Evolutionary conservation across 2,888 invertebrate species (phyloP).

Genomic region (Ormia ochracea): DNA sequence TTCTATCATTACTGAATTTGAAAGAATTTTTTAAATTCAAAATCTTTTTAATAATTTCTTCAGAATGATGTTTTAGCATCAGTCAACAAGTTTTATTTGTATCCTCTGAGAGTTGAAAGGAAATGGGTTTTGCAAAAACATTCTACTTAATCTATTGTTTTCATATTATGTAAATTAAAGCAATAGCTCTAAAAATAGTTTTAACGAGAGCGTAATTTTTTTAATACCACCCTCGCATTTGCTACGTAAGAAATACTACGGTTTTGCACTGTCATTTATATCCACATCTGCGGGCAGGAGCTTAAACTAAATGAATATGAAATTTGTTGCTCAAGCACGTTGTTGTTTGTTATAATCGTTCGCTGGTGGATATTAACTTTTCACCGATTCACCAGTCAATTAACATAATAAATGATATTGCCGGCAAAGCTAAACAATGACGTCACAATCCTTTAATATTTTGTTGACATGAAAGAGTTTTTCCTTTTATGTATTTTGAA

Average conservation of each 20-base stretch:
- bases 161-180: too few species aligned
- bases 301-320: neutral
- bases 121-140: too few species aligned
- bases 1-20: too few species aligned
- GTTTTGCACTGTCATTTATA: neutral
- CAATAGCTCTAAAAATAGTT: too few species aligned
- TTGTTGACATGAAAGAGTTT: constrained; percentile 24
- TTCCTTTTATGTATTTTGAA: neutral
- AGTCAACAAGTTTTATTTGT: too few species aligned
- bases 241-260: neutral
- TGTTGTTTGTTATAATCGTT: neutral
- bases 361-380: neutral
- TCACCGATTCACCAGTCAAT: constrained; percentile 50
- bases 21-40: too few species aligned
- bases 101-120: too few species aligned
- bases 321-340: constrained; percentile 8
- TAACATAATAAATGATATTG: constrained; percentile 57
- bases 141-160: too few species aligned
- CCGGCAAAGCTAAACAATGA: neutral
- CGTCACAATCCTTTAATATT: constrained; percentile 1
- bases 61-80: too few species aligned
- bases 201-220: too few species aligned
- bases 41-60: too few species aligned
- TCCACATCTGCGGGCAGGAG: neutral
- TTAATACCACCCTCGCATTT: neutral